Evolutionary conservation across 1,140 invertebrate genomes (phyloP).

Genomic region (Planococcus citri): DNA sequence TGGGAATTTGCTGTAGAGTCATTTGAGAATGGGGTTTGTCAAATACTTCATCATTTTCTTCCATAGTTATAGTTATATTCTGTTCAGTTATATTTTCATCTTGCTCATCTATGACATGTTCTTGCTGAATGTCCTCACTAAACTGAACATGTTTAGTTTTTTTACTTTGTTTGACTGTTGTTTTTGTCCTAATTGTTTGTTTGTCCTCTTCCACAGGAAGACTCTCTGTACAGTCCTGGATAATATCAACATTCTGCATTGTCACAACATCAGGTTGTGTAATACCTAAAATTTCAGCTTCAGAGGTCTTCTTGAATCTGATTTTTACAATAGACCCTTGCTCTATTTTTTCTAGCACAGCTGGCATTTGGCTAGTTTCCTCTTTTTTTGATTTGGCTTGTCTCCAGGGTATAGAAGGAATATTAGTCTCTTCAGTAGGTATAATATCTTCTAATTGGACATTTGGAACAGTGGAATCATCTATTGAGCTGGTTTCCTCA

Average conservation of each 20-base stretch:
- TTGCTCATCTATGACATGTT: not conserved
- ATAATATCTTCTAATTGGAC: conserved; percentile 28
- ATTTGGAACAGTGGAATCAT: conserved; percentile 31
- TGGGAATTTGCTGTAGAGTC: conserved; percentile 22
- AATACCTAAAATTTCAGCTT: not conserved
- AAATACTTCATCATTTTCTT: not conserved
- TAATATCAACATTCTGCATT: no score
- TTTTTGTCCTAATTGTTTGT: not conserved
- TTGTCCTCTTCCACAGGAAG: not conserved
- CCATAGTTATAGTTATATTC: not conserved
- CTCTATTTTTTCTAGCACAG: no score
- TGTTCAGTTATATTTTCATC: not conserved
- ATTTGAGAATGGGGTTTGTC: conserved; percentile 9
- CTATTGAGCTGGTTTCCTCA: conserved; percentile 31
- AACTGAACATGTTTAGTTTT: conserved; percentile 25
- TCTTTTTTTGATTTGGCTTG: no score
- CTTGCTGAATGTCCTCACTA: conserved; percentile 22
- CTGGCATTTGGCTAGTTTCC: not conserved
- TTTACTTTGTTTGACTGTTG: conserved; percentile 8
- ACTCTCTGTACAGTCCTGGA: no score
- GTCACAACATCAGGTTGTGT: no score
- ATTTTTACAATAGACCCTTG: not conserved
- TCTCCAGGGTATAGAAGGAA: conserved; percentile 26
- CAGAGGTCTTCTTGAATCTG: not conserved
- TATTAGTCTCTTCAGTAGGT: conserved; percentile 25